Base-by-base conservation (phyloP, 2,888 invertebrate genomes). In the Drosophila colorata region DNA sequence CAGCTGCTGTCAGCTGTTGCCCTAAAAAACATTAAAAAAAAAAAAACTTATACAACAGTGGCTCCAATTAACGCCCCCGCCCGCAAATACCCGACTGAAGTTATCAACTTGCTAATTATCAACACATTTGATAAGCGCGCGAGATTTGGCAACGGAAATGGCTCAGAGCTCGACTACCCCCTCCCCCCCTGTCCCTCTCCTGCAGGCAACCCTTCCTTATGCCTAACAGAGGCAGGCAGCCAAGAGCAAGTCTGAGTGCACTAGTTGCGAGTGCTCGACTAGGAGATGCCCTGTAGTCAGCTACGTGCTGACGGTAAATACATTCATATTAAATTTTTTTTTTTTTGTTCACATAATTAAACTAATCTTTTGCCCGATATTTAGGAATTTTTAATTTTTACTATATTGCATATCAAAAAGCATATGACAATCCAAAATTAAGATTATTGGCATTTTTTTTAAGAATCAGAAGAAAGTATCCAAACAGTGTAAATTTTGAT, bases 31-130 rank as follows among this genome's bases (percentile, higher is more conserved):
- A 31, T 8, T 8, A 28, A 9, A 8, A 28, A 9, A 4, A 4
- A 33, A 33, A 13, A 9, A 31, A 4, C 31, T 11, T 11, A 9
- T 11, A 31, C 11, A 31, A 33, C 33, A 33, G 28, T 28, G 28
- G 28, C 28, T 28, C 28, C 28, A 28, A 28, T 28, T 28, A 28
- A 28, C 28, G 9, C 28, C 28, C 28, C 57, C 67, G 37, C 49
- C 37, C 35, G 51, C 23, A 23, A 59, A 48, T 25, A n/a, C 23
- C 28, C 28, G 43, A 38, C 55, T 51, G n/a, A 25, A 28, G 44
- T 58, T 51, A 61, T 58, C 60, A 78, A 84, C 67, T 71, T 68
- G 74, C 69, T 88, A 83, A 88, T 88, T 87, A 88, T 72, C 82
- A 52, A 72, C 87, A 78, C 81, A 68, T 72, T 66, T 75, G 87